Conservation (phyloP, 2,888 invertebrate species). For the Rambutsinella grinnellia region DNA sequence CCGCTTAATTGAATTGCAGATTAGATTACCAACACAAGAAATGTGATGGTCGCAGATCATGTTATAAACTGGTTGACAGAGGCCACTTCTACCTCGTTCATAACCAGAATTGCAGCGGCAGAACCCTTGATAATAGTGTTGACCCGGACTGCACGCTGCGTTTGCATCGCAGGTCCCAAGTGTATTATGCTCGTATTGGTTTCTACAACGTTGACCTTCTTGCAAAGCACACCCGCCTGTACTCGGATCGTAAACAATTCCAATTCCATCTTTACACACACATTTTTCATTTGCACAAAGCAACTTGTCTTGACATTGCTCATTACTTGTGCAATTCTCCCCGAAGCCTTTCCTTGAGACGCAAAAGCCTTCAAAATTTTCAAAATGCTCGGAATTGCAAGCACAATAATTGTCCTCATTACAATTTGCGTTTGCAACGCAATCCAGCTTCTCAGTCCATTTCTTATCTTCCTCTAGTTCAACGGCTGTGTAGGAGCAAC, state of each 20-base stretch:
- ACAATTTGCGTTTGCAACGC: constrained; percentile 28
- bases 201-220: too few relatives aligned
- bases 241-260: constrained; percentile 29
- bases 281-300: constrained; percentile 1
- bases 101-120: too few relatives aligned
- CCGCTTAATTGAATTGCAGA: too few relatives aligned
- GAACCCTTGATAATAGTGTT: too few relatives aligned
- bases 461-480: constrained; percentile 20
- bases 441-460: constrained; percentile 35
- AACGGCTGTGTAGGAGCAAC: constrained; percentile 30
- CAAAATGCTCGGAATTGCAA: constrained; percentile 14
- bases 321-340: neutral
- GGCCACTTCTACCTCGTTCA: too few relatives aligned
- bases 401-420: constrained; percentile 27
- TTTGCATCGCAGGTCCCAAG: neutral
- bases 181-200: too few relatives aligned
- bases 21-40: constrained; percentile 13
- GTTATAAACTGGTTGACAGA: constrained; percentile 2
- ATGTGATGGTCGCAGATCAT: constrained; percentile 3
- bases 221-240: too few relatives aligned
- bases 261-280: neutral
- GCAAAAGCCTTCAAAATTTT: neutral
- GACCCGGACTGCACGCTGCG: neutral
- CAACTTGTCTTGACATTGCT: neutral
- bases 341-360: neutral